Percentiles rank a stretch among this genome's conserved stretches.
These are phyloP conservation scores for Caenorhabditis elegans DNA, from an alignment of 1,140 invertebrate species.

Conservation along the genomic window DNA sequence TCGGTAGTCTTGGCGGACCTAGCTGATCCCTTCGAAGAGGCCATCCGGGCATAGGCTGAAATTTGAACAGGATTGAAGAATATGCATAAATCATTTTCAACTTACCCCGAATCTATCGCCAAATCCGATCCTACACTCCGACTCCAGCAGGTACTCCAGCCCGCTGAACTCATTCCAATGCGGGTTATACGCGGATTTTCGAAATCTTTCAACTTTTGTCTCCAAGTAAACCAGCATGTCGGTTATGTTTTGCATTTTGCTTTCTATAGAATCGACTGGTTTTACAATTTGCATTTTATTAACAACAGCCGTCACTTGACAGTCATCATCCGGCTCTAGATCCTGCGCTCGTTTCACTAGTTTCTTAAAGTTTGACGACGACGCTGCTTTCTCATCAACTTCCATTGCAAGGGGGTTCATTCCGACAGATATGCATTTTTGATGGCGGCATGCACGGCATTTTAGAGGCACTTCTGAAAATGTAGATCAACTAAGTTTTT, in stretches of 20 bases:
- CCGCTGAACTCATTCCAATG: neutral
- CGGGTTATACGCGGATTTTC: conserved; percentile 4
- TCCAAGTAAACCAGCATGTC: conserved; percentile 12
- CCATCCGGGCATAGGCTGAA: conserved; percentile 32
- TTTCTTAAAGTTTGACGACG: neutral
- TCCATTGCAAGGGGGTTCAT: conserved; percentile 16
- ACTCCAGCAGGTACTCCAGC: neutral
- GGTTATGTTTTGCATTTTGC: neutral
- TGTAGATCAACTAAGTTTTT: too few species aligned
- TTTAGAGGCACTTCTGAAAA: neutral
- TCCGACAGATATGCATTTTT: neutral
- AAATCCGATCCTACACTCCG: neutral
- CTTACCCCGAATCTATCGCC: conserved; percentile 16
- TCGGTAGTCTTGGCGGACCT: neutral
- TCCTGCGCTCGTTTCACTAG: neutral
- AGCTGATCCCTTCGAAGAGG: neutral
- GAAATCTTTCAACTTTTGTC: conserved; percentile 13
- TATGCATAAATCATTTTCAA: neutral
- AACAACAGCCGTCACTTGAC: neutral
- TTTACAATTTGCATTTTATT: neutral
- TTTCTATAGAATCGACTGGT: neutral
- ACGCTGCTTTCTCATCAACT: neutral
- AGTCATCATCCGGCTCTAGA: neutral
- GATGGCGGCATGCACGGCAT: neutral
- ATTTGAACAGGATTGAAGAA: neutral